A percentile compares a stretch with the other conserved stretches of the same genome.
These are phyloP conservation scores for Poecilobothrus nobilitatus DNA, from an alignment of 2,888 invertebrate genomes.

Conservation along the genomic window DNA sequence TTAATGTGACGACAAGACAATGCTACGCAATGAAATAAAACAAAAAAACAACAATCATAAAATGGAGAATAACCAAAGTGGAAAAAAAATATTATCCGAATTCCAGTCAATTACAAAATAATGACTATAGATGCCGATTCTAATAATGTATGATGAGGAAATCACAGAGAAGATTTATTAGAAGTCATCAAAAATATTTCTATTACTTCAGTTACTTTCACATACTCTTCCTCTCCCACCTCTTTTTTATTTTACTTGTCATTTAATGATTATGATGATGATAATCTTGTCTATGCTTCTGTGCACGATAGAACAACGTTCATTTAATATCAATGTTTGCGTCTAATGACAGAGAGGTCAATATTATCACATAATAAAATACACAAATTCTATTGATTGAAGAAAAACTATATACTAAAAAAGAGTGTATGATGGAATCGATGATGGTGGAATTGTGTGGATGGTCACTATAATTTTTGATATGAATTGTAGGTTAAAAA, in stretches of 20 bases:
- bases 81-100: background rate
- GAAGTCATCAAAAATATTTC: background rate
- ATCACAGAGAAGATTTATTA: constrained; percentile 3
- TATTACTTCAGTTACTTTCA: background rate
- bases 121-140: background rate
- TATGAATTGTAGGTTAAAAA: background rate
- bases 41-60: background rate
- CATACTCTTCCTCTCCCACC: too few relatives aligned
- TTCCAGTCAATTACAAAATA: constrained; percentile 1
- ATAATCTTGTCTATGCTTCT: too few relatives aligned
- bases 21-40: background rate
- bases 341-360: background rate
- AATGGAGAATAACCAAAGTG: too few relatives aligned
- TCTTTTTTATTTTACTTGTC: too few relatives aligned
- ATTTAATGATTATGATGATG: too few relatives aligned
- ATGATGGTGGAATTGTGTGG: background rate
- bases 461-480: background rate
- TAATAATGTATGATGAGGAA: background rate
- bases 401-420: background rate
- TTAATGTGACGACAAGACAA: background rate
- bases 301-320: too few relatives aligned
- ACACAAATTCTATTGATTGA: background rate
- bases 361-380: background rate
- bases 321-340: background rate
- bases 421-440: too few relatives aligned